Percentiles rank a stretch among this genome's conserved stretches.
Conservation (phyloP, 2,113 vertebrate species). For the Neomonachus schauinslandi region DNA sequence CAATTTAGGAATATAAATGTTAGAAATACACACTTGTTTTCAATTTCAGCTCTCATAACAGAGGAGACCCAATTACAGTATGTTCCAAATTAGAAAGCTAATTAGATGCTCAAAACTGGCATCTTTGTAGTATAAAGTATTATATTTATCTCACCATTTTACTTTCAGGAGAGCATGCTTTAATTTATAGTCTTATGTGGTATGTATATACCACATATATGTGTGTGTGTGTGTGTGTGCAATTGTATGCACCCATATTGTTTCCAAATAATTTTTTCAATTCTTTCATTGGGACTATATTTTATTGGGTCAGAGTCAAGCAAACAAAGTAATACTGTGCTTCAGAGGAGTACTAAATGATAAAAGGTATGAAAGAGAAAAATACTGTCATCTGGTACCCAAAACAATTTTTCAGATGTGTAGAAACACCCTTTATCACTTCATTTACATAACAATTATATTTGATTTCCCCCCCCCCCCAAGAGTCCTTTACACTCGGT, state of each 20-base stretch:
- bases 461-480: background rate
- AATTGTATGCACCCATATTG: background rate
- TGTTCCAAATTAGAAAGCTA: conserved; percentile 57
- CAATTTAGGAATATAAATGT: conserved; percentile 52
- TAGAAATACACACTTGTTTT: conserved; percentile 26
- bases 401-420: background rate
- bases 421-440: background rate
- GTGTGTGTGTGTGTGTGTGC: accelerated
- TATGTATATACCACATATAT: background rate
- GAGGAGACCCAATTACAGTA: conserved; percentile 17
- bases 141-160: background rate
- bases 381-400: background rate
- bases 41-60: conserved; percentile 41
- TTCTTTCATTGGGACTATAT: background rate
- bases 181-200: background rate
- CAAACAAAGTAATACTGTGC: background rate
- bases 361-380: background rate
- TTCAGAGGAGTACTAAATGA: background rate
- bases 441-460: background rate
- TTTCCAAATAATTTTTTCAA: background rate
- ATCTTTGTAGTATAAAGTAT: background rate
- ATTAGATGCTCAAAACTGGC: background rate
- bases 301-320: background rate
- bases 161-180: background rate
- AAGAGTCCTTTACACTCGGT: background rate